A percentile compares a stretch with the other conserved stretches of the same genome.
phyloP scores from a whole-genome alignment of 2,888 invertebrate genomes.

The Argyresthia goedartella region DNA sequence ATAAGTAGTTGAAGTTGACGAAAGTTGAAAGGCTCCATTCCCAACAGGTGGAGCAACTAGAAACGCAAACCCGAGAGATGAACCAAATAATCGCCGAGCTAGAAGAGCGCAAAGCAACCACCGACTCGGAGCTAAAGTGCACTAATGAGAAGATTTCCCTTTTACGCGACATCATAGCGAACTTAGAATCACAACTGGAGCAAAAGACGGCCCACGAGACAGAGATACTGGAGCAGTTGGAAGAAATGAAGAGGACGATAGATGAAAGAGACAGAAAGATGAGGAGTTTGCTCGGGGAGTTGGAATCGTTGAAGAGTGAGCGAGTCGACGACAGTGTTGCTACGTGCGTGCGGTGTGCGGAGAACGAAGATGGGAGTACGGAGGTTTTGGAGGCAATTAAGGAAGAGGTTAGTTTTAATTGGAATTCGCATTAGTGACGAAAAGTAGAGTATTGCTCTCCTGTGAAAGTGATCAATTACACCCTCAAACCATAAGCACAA shows the following conservation, averaged over 20 bases:
- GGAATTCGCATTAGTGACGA: no score
- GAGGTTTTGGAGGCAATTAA: constrained; percentile 41
- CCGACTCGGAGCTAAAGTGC: constrained; percentile 81
- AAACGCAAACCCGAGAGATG: constrained; percentile 80
- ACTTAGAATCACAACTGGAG: constrained; percentile 82
- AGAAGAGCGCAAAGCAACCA: constrained; percentile 72
- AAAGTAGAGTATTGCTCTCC: no score
- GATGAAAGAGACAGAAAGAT: constrained; percentile 70
- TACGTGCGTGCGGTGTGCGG: constrained; percentile 34
- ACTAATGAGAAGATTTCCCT: constrained; percentile 81
- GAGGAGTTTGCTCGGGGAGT: constrained; percentile 62
- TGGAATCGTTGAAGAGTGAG: constrained; percentile 62
- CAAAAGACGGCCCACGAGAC: constrained; percentile 73
- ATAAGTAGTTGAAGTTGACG: no score
- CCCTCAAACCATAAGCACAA: no score
- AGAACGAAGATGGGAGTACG: constrained; percentile 30
- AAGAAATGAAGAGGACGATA: constrained; percentile 65
- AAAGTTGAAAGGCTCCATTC: no score
- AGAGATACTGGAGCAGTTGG: constrained; percentile 72
- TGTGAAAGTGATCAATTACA: no score
- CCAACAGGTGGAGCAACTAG: constrained; percentile 81
- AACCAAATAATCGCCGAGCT: constrained; percentile 72
- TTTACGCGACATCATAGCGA: constrained; percentile 82
- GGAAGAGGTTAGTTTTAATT: constrained; percentile 37
- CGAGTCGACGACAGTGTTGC: constrained; percentile 47